Evolutionary conservation across 2,113 vertebrate species (phyloP), one percentile per base, ranked within the genome.

Genomic region (Microcebus tavaratra): DNA sequence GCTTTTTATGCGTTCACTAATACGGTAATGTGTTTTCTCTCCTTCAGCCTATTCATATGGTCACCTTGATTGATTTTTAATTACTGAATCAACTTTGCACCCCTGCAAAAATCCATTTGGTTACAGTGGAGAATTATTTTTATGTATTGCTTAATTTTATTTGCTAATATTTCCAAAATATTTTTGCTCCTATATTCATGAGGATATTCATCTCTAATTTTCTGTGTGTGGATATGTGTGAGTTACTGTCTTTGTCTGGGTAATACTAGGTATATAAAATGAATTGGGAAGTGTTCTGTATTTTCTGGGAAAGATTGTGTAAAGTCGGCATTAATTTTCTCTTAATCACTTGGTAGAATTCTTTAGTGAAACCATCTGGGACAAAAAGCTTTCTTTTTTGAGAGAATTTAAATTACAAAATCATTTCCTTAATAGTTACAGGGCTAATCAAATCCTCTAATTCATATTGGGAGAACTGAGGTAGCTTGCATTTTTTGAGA

Each of bases 271-370:
- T 78, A 92, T 75, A 80, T 45, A 76, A 94, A 87, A 78, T 53
- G 70, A 87, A 75, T 61, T 59, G 14, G 14, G 53, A 76, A 88
- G 36, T 9, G 21, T 50, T 93, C 45, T 87, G 20, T 42, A 42
- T 90, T 90, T 92, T 83, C 48, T 94, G 65, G 80, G 53, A 72
- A 80, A 72, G 17, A 87, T 29, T 73, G 23, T 81, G 14, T 42
- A 72, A 65, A 70, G 34, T 90, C 53, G 39, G 67, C 57, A 39
- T n/a, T 93, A 85, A 90, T 97, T 97, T 96, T 87, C 63, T 25
- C 87, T 88, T 72, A 90, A 90, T 45, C 63, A 84, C 91, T 83
- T 95, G 39, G 39, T 90, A 87, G 82, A 84, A 73, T 90, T 91
- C 90, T 88, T 55, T 55, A 83, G 55, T 67, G 67, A 83, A 95